Evolutionary conservation across 2,888 invertebrate species (phyloP).

Genomic region (Dinocampus coccinellae): DNA sequence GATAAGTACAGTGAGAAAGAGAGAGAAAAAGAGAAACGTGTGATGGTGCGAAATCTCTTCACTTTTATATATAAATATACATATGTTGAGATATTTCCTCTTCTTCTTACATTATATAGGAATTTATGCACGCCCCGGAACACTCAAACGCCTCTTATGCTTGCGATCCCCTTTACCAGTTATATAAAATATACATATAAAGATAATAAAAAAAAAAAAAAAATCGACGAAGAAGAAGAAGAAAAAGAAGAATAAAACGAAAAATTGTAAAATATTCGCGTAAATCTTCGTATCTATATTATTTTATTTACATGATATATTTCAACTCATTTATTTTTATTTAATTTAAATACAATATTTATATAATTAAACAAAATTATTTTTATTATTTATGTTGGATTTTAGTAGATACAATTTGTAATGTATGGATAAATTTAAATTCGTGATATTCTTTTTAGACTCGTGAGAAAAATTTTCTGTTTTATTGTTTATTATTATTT

Average conservation of each 20-base stretch:
- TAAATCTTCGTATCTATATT: not conserved
- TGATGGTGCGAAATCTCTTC: not conserved
- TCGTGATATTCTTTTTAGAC: not conserved
- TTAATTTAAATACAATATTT: no score
- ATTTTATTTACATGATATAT: no score
- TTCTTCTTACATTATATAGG: not conserved
- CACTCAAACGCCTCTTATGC: constrained; percentile 3
- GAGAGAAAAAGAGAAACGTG: not conserved
- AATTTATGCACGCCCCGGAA: constrained; percentile 24
- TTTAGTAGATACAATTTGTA: no score
- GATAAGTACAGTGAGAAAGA: no score
- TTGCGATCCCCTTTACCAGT: not conserved
- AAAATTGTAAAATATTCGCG: no score
- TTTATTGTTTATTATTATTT: not conserved
- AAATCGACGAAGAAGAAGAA: no score
- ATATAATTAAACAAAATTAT: no score
- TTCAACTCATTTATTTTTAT: no score
- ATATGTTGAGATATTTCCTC: not conserved
- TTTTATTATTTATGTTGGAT: no score
- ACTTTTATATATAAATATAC: not conserved
- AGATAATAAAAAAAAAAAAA: not conserved
- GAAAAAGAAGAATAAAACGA: no score
- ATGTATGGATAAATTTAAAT: no score
- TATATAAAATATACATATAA: not conserved
- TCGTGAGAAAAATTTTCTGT: not conserved